These are phyloP conservation scores for Drosophila koepferae DNA, from an alignment of 2,888 invertebrate species.

Conservation along the genomic window DNA sequence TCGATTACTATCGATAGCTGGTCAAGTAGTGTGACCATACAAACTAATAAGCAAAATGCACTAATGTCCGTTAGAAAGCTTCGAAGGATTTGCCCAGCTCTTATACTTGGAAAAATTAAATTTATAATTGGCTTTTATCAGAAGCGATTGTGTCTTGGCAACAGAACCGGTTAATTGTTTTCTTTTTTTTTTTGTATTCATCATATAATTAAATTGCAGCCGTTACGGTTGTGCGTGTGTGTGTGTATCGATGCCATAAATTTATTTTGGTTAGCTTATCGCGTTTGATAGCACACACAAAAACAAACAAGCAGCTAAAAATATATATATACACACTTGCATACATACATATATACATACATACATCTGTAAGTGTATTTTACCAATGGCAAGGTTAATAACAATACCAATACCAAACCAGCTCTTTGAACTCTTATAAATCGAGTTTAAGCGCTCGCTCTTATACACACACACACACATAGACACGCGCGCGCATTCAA, in stretches of 20 bases:
- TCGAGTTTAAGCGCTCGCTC: constrained; percentile 44
- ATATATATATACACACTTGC: neutral
- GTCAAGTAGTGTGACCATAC: constrained; percentile 27
- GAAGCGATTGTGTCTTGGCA: constrained; percentile 16
- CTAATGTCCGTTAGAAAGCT: constrained; percentile 27
- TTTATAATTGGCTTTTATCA: constrained; percentile 17
- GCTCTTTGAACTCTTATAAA: constrained; percentile 58
- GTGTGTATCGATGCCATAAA: constrained; percentile 29
- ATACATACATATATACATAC: neutral
- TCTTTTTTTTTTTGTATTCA: neutral
- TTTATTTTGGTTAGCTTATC: constrained; percentile 50
- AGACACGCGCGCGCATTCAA: constrained; percentile 1
- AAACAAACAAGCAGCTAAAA: neutral
- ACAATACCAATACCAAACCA: constrained; percentile 6
- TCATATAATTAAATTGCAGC: constrained; percentile 32
- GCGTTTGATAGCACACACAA: constrained; percentile 33
- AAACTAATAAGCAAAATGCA: neutral
- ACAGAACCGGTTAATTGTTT: constrained; percentile 41
- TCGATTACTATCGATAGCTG: constrained; percentile 44
- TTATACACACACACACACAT: constrained; percentile 35
- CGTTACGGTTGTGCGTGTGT: constrained; percentile 7
- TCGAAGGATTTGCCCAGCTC: constrained; percentile 1
- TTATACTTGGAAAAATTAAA: neutral
- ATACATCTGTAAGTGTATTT: neutral
- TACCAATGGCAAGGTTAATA: constrained; percentile 34